Evolutionary conservation across 2,113 vertebrate genomes (phyloP), one percentile per base, ranked within the genome.

Genomic region (Melanerpes aurifrons): DNA sequence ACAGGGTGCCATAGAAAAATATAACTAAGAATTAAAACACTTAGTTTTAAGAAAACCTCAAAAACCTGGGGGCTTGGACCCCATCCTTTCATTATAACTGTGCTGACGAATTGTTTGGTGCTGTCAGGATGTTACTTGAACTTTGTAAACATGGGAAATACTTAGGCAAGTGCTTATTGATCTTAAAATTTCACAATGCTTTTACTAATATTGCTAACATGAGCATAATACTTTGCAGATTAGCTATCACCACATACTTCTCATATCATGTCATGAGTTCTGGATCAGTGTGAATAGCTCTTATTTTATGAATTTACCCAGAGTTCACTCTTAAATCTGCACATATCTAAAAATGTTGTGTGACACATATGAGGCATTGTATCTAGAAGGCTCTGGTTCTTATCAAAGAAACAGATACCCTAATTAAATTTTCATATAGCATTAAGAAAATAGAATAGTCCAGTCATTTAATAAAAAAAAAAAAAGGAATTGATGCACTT

Each of bases 321-420:
- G 88, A 92, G 86, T 77, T 89, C 7, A 1, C 69, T 86, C 77
- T 85, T 93, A 90, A 89, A 80, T 92, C 71, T 88, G 77, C 91
- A 56, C 59, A 28, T 79, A 87, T 88, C 78, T 85, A 82, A 72
- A 88, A 95, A 77, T 20, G 62, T 73, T 90, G 25, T 82, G 81
- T 85, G 94, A 73, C 48, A 82, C 79, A 87, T 79, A 71, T 81
- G 48, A 87, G 95, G 86, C 85, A 68, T 96, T 91, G 58, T 94
- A 58, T 95, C 89, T 71, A 73, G 95, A 95, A 96, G 82, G 47
- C 58, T 85, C 85, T 91, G 90, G 67, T 96, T 91, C 94, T 89
- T 76, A 79, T 96, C 96, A 95, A 86, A 93, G 83, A 95, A 96
- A 92, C 82, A 77, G 86, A 96, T 80, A 94, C 53, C 59, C 84